Evolutionary conservation across 2,888 invertebrate species (phyloP).

Genomic region (Brenthis ino): DNA sequence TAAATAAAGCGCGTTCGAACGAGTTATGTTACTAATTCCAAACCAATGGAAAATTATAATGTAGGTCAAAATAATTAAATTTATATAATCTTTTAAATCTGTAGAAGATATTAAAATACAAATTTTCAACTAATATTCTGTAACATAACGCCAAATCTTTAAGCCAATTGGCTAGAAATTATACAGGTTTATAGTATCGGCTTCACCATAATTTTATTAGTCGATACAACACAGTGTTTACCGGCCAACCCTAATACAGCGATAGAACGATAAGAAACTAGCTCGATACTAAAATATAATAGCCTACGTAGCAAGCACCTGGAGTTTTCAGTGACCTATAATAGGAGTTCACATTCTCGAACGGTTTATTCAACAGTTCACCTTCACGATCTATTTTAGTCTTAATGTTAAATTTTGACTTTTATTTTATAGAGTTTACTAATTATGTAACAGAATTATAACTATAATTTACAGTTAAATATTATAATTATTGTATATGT

Average conservation of each 20-base stretch:
- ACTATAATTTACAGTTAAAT: too few species aligned
- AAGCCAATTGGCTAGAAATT: constrained; percentile 1
- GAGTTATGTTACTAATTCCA: too few species aligned
- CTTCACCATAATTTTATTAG: constrained; percentile 22
- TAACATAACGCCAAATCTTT: constrained; percentile 3
- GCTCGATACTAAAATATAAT: constrained; percentile 38
- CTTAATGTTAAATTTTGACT: too few species aligned
- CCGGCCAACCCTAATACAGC: constrained; percentile 33
- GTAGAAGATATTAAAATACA: neutral
- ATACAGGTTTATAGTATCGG: neutral
- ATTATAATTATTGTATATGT: too few species aligned
- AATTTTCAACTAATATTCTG: neutral
- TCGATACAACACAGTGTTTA: constrained; percentile 33
- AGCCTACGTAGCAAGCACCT: constrained; percentile 29
- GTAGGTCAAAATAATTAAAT: too few species aligned
- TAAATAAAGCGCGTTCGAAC: too few species aligned
- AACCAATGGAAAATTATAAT: too few species aligned
- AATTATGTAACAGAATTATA: too few species aligned
- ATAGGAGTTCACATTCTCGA: constrained; percentile 10
- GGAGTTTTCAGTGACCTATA: constrained; percentile 29
- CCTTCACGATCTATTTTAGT: neutral
- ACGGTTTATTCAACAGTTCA: constrained; percentile 5
- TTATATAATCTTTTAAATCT: too few species aligned
- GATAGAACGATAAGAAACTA: constrained; percentile 34
- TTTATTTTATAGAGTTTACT: too few species aligned